These are phyloP conservation scores for Eciton burchellii DNA, from an alignment of 1,140 invertebrate genomes.

Conservation along the genomic window DNA sequence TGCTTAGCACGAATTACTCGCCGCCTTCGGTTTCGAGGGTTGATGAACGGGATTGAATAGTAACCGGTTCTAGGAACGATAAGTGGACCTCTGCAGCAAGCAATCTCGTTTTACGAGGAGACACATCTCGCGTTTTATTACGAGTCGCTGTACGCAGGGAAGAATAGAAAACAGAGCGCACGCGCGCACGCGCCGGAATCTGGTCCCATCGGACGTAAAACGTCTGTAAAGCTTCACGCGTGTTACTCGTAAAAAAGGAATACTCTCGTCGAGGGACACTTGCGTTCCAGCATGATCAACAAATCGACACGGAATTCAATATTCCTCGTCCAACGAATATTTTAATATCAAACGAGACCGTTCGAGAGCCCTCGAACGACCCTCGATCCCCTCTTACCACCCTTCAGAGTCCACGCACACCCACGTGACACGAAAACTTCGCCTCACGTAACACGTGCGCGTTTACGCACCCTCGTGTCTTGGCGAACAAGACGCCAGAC, in stretches of 20 bases:
- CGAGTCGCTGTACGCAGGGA: not conserved
- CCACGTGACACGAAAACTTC: not conserved
- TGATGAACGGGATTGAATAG: not conserved
- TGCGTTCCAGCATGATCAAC: no score
- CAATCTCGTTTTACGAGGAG: no score
- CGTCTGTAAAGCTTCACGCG: no score
- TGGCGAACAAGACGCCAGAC: conserved; percentile 10
- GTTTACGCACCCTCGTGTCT: not conserved
- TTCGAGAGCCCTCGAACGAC: no score
- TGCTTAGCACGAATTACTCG: conserved; percentile 20
- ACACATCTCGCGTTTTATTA: not conserved
- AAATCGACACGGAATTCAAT: no score
- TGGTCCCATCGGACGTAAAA: no score
- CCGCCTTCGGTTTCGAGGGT: not conserved
- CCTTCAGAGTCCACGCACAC: no score
- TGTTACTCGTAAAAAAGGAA: no score
- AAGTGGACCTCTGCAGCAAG: not conserved
- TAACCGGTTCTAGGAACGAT: not conserved
- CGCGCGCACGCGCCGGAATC: no score
- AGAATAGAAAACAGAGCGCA: not conserved
- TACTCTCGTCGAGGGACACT: no score
- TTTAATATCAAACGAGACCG: not conserved
- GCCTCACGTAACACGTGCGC: not conserved
- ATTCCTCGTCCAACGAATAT: no score
- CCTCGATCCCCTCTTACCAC: no score